Percentiles rank a stretch among this genome's conserved stretches.
These are phyloP conservation scores for Leucosticte australis DNA, from an alignment of 2,113 vertebrate species.

Conservation along the genomic window DNA sequence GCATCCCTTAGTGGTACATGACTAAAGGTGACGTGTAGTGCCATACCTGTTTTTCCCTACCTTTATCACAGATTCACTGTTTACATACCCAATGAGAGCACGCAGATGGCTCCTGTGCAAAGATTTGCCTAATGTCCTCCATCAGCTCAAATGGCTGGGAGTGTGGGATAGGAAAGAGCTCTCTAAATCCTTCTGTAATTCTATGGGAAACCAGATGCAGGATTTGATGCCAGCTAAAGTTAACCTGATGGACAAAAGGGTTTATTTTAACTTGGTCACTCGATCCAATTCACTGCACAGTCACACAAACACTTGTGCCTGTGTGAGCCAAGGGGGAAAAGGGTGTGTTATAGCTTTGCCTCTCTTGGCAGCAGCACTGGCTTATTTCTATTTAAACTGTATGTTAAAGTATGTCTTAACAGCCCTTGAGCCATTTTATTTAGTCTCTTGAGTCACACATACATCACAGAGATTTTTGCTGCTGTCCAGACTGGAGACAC, in stretches of 20 bases:
- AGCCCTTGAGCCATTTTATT: conserved; percentile 41
- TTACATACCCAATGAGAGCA: background rate
- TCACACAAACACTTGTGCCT: conserved; percentile 46
- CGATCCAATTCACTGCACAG: conserved; percentile 4
- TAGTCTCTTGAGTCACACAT: conserved; percentile 49
- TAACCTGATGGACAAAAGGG: conserved; percentile 22
- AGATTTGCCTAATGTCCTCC: background rate
- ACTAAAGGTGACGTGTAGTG: rapidly evolving
- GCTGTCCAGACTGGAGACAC: conserved; percentile 46
- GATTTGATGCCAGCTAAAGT: conserved; percentile 13
- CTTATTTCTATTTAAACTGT: conserved; percentile 55
- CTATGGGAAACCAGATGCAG: conserved; percentile 3
- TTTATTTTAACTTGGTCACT: conserved; percentile 58
- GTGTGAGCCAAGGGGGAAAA: conserved; percentile 24
- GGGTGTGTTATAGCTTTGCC: conserved; percentile 40
- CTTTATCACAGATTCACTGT: background rate
- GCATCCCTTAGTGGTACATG: background rate
- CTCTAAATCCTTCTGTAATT: background rate
- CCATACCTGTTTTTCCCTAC: background rate
- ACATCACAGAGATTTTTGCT: conserved; percentile 38
- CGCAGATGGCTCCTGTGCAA: background rate
- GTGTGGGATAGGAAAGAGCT: background rate
- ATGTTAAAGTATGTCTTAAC: conserved; percentile 35
- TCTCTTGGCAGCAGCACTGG: conserved; percentile 47
- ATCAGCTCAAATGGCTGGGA: background rate